A percentile compares a stretch with the other conserved stretches of the same genome.
These are phyloP conservation scores for Brachyrhaphis roseni DNA, from an alignment of 2,797 vertebrate species.

Conservation along the genomic window DNA sequence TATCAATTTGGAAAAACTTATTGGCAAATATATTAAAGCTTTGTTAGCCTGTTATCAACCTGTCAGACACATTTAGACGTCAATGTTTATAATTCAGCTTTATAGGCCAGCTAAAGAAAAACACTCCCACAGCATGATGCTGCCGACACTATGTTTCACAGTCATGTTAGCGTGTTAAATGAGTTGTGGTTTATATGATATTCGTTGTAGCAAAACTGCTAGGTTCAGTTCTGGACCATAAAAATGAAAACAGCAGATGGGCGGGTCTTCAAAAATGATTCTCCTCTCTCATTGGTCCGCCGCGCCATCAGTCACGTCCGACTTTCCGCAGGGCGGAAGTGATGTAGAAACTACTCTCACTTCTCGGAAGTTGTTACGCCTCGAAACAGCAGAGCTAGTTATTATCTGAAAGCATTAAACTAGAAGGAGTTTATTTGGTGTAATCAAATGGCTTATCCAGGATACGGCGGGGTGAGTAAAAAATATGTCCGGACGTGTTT, in stretches of 20 bases:
- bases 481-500: fast-evolving
- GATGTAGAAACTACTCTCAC: slow-evolving; percentile 16
- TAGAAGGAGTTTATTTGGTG: fast-evolving
- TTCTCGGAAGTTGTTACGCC: slow-evolving; percentile 50
- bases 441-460: slow-evolving; percentile 79
- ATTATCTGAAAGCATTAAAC: not conserved
- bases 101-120: too few relatives aligned
- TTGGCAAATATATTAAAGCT: not conserved
- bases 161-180: not conserved
- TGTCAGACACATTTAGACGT: not conserved
- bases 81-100: not conserved
- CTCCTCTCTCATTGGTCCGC: slow-evolving; percentile 36
- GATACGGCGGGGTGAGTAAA: slow-evolving; percentile 82
- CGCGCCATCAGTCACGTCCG: slow-evolving; percentile 17
- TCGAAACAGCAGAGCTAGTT: not conserved
- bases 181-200: too few relatives aligned
- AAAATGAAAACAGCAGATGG: not conserved
- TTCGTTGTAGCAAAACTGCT: not conserved
- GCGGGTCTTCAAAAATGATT: not conserved
- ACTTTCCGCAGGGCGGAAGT: slow-evolving; percentile 30
- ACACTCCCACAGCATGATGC: not conserved
- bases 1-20: not conserved
- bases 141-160: not conserved
- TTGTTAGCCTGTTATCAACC: not conserved
- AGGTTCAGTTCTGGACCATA: not conserved